Percentiles rank a stretch among this genome's conserved stretches.
phyloP scores from a whole-genome alignment of 2,888 invertebrate genomes.

The Molorchus minor region DNA sequence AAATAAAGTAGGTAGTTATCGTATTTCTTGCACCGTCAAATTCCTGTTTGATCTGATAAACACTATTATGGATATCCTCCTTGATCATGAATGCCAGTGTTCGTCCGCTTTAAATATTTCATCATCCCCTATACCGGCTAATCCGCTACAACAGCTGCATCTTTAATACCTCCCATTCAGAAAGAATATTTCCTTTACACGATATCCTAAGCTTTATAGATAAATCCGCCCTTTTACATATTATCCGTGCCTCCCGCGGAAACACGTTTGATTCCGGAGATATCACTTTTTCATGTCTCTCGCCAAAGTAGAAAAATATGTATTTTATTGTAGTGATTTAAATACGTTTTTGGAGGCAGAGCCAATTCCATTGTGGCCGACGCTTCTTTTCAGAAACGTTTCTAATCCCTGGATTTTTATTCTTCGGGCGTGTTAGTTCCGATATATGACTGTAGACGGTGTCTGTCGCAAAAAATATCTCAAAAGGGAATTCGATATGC shows the following conservation, averaged over 20 bases:
- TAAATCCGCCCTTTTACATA: constrained; percentile 24
- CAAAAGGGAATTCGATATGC: too few relatives aligned
- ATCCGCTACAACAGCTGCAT: constrained; percentile 4
- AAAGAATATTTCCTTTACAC: constrained; percentile 3
- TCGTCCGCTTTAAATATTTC: neutral
- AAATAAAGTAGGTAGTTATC: too few relatives aligned
- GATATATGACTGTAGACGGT: neutral
- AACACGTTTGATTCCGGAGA: constrained; percentile 31
- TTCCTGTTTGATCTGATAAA: too few relatives aligned
- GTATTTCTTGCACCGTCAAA: too few relatives aligned
- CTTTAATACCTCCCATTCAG: neutral
- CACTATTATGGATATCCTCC: too few relatives aligned
- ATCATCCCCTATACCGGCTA: too few relatives aligned
- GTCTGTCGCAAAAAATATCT: too few relatives aligned
- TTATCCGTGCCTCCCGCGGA: neutral
- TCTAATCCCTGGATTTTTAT: constrained; percentile 39
- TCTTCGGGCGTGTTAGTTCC: constrained; percentile 8
- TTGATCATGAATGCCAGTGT: too few relatives aligned
- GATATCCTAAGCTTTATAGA: constrained; percentile 4
- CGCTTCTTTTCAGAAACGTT: constrained; percentile 34
- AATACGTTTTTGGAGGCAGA: constrained; percentile 53
- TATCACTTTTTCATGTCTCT: constrained; percentile 39
- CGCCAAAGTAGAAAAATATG: constrained; percentile 57
- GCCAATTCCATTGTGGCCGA: constrained; percentile 45
- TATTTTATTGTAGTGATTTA: constrained; percentile 57